Percentiles rank a stretch among this genome's conserved stretches.
phyloP scores from a whole-genome alignment of 2,113 vertebrate genomes.

The Cryptotis parvus region DNA sequence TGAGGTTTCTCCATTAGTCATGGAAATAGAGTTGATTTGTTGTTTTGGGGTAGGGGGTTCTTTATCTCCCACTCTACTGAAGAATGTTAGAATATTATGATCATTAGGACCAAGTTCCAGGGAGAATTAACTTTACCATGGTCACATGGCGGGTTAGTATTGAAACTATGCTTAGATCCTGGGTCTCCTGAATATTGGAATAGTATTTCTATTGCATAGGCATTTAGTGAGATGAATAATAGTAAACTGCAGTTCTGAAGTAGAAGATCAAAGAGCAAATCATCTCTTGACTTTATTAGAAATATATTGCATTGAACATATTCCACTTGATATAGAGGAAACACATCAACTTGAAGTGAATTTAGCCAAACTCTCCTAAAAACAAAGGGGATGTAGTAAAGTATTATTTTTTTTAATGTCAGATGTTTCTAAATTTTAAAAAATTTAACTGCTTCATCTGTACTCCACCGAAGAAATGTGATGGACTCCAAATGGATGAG shows the following conservation, averaged over 20 bases:
- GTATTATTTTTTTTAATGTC: conserved; percentile 13
- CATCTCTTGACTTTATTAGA: background rate
- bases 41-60: background rate
- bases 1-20: background rate
- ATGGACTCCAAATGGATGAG: background rate
- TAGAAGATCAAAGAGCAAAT: background rate
- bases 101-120: background rate
- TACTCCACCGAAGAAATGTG: background rate
- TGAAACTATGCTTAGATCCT: background rate
- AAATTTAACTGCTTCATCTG: background rate
- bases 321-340: background rate
- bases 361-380: background rate
- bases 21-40: background rate
- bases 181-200: background rate
- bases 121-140: background rate
- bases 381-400: background rate
- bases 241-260: background rate
- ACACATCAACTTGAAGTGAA: background rate
- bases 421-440: background rate
- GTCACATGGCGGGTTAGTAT: background rate
- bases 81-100: background rate
- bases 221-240: background rate
- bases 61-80: background rate
- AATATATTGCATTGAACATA: background rate
- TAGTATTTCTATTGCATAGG: background rate